Percentiles rank a stretch among this genome's conserved stretches.
phyloP scores from a whole-genome alignment of 2,113 vertebrate genomes.

The Myanophis thanlyinensis region DNA sequence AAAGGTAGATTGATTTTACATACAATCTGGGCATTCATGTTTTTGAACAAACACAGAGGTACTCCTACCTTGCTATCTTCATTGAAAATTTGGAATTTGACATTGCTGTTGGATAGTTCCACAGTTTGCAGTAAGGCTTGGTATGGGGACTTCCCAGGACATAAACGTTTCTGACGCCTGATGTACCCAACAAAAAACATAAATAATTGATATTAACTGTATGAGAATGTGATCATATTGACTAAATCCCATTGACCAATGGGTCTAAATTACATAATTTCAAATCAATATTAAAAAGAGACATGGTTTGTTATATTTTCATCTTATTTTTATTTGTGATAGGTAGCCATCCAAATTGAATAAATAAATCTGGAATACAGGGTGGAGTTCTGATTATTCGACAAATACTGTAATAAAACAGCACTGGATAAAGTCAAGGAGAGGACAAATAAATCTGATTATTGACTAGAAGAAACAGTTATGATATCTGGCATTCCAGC shows the following conservation, averaged over 20 bases:
- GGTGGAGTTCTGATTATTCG: not conserved
- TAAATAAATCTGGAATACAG: not conserved
- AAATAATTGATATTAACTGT: not conserved
- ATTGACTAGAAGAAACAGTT: not conserved
- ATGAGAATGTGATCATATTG: not conserved
- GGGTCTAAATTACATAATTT: not conserved
- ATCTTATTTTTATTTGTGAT: not conserved
- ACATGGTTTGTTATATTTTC: not conserved
- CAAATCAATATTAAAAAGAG: not conserved
- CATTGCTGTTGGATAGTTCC: slow-evolving; percentile 70
- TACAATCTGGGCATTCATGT: not conserved
- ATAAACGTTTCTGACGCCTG: slow-evolving; percentile 81
- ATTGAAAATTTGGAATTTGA: slow-evolving; percentile 74
- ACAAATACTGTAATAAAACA: not conserved
- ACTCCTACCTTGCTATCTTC: slow-evolving; percentile 71
- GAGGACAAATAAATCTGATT: not conserved
- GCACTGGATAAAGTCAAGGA: not conserved
- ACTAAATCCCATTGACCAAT: not conserved
- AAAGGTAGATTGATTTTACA: not conserved
- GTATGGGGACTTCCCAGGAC: slow-evolving; percentile 68
- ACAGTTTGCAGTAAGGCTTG: slow-evolving; percentile 77
- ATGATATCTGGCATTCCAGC: not conserved
- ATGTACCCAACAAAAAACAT: slow-evolving; percentile 15
- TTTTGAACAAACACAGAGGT: not conserved
- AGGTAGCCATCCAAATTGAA: not conserved